phyloP scores from a whole-genome alignment of 2,113 vertebrate species.

The Pseudopodoces humilis region DNA sequence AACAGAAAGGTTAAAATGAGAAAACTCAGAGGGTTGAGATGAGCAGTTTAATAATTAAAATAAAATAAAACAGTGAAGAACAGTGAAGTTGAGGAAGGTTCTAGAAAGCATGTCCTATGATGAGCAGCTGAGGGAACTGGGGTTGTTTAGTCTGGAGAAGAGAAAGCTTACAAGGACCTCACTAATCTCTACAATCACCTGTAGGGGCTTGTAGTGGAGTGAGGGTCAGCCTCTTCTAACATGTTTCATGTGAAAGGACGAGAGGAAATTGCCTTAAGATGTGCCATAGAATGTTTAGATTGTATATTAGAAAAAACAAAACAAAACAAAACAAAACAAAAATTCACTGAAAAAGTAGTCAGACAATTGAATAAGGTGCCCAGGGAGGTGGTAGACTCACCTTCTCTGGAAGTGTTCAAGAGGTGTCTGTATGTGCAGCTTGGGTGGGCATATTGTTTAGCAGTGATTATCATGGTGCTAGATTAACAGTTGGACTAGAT shows the following conservation, averaged over 20 bases:
- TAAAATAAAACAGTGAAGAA: background rate
- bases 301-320: background rate
- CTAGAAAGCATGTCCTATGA: background rate
- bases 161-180: background rate
- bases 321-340: background rate
- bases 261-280: background rate
- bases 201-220: background rate
- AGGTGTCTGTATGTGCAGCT: background rate
- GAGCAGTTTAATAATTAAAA: background rate
- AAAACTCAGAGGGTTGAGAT: background rate
- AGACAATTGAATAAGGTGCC: background rate
- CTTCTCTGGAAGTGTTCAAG: background rate
- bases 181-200: background rate
- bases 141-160: background rate
- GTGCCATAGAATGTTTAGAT: background rate
- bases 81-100: background rate
- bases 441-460: background rate
- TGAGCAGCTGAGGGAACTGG: background rate
- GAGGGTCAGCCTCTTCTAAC: background rate
- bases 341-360: background rate
- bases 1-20: background rate
- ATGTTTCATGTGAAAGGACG: background rate
- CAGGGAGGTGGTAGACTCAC: background rate
- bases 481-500: background rate
- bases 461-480: background rate